Conservation (phyloP, 2,113 vertebrate genomes). For the Petrocephalus zakoni region DNA sequence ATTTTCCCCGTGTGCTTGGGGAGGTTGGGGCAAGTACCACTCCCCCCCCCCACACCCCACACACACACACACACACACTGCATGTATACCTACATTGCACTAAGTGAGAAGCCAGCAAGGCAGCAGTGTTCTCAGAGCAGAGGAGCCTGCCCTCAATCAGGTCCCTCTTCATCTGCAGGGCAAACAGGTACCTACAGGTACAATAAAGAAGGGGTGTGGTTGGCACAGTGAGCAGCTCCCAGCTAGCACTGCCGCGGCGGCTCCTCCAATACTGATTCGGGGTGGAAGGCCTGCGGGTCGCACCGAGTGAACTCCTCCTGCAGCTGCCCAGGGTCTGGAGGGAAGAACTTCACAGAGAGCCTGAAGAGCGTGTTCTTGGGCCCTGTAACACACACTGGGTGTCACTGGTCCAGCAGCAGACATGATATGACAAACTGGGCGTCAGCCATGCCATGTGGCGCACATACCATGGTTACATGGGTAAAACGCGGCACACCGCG, state of each 20-base stretch:
- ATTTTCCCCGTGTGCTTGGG: too few relatives aligned
- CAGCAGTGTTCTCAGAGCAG: slow-evolving; percentile 79
- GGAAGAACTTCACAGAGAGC: slow-evolving; percentile 94
- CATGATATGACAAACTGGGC: too few relatives aligned
- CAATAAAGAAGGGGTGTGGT: background rate
- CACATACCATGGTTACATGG: too few relatives aligned
- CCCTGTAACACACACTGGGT: slow-evolving; percentile 58
- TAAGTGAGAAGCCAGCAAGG: slow-evolving; percentile 81
- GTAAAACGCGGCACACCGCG: background rate
- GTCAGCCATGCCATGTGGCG: too few relatives aligned
- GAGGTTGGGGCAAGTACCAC: background rate
- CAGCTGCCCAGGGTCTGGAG: slow-evolving; percentile 90
- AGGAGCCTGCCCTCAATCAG: slow-evolving; percentile 74
- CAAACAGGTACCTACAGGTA: slow-evolving; percentile 82
- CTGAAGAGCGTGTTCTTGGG: slow-evolving; percentile 79
- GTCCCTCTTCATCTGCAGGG: slow-evolving; percentile 89
- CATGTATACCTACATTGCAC: slow-evolving; percentile 73
- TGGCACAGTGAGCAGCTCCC: background rate
- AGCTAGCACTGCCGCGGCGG: background rate
- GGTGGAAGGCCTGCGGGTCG: background rate
- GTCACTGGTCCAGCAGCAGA: background rate
- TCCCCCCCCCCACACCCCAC: background rate
- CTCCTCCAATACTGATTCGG: background rate
- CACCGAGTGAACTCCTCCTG: slow-evolving; percentile 95
- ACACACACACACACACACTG: background rate